Conservation (phyloP, 23 tunicate genomes). For the Ascidia mentula region DNA sequence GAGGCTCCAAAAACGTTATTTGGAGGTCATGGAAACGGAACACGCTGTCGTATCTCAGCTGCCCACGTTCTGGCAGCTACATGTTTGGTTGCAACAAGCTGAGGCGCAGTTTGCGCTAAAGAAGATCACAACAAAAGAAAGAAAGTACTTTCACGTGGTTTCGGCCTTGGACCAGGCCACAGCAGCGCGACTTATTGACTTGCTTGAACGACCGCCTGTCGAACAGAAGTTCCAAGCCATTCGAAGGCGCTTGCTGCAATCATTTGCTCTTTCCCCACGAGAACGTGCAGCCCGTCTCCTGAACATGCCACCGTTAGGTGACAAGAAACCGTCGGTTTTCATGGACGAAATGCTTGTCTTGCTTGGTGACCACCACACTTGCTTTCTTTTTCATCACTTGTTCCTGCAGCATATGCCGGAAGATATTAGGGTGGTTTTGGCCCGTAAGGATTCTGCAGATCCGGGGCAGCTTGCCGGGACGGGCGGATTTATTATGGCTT, state of each 20-base stretch:
- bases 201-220: background rate
- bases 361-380: slow-evolving; percentile 1
- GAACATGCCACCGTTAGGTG: slow-evolving; percentile 21
- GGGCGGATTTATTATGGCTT: slow-evolving; percentile 8
- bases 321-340: slow-evolving; percentile 20
- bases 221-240: background rate
- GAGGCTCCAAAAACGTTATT: too few species aligned
- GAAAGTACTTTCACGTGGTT: background rate
- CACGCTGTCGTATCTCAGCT: too few species aligned
- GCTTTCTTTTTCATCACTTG: slow-evolving; percentile 14
- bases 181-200: background rate
- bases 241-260: background rate
- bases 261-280: background rate
- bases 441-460: background rate
- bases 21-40: too few species aligned
- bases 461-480: background rate
- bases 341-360: slow-evolving; percentile 28
- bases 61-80: background rate
- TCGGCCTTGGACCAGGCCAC: background rate
- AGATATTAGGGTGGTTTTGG: slow-evolving; percentile 1
- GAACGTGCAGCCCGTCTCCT: slow-evolving; percentile 20
- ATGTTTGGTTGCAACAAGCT: background rate
- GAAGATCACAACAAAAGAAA: background rate
- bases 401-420: slow-evolving; percentile 18
- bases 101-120: background rate